phyloP scores from a whole-genome alignment of 2,113 vertebrate genomes.

The Grallaria varia region DNA sequence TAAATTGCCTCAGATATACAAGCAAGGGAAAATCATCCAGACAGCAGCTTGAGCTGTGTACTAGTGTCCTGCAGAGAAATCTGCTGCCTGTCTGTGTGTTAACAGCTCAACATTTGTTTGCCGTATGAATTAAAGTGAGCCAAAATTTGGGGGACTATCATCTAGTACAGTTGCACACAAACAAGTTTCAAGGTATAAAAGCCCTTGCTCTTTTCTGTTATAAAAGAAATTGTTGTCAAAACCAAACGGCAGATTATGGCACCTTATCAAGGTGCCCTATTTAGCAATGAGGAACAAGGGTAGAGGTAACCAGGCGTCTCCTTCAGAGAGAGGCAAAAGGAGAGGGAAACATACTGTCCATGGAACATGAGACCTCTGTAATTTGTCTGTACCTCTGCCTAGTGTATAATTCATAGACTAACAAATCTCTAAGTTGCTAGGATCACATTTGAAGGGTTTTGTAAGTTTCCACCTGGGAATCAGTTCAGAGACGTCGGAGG shows the following conservation, averaged over 20 bases:
- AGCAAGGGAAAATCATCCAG: fast-evolving
- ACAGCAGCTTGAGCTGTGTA: not conserved
- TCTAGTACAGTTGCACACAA: not conserved
- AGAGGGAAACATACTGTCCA: not conserved
- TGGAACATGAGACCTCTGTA: not conserved
- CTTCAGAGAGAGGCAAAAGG: not conserved
- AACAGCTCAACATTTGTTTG: not conserved
- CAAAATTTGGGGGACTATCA: not conserved
- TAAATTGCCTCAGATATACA: not conserved
- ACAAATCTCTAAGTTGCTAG: not conserved
- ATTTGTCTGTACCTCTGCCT: not conserved
- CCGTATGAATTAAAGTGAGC: not conserved
- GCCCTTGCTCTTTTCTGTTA: not conserved
- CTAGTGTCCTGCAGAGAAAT: not conserved
- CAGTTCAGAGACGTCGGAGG: not conserved
- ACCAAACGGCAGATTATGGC: not conserved
- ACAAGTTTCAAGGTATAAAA: not conserved
- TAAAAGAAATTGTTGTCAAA: not conserved
- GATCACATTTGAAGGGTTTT: not conserved
- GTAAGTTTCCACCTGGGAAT: not conserved
- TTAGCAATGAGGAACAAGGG: slow-evolving; percentile 13
- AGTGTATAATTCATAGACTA: not conserved
- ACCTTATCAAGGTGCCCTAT: slow-evolving; percentile 15
- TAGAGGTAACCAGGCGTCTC: not conserved
- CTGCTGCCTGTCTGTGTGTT: not conserved